phyloP scores from a whole-genome alignment of 2,797 vertebrate genomes.

The Betta splendens region DNA sequence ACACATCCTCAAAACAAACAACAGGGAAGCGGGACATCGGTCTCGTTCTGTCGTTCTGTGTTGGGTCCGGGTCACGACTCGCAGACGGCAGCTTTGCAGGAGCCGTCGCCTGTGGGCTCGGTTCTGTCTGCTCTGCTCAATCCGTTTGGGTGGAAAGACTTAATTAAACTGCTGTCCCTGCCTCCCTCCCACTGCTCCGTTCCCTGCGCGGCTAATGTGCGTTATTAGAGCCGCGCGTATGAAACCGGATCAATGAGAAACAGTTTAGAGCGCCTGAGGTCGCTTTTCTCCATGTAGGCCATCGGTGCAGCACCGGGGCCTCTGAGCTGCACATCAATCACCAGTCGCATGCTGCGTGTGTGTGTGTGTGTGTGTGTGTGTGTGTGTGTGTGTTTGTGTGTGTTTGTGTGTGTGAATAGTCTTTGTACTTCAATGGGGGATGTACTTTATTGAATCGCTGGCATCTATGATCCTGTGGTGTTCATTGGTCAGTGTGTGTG shows the following conservation, averaged over 20 bases:
- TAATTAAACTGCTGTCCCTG: slow-evolving; percentile 46
- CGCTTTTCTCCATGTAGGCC: slow-evolving; percentile 33
- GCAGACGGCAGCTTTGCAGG: slow-evolving; percentile 1
- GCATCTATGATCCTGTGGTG: slow-evolving; percentile 25
- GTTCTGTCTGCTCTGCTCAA: slow-evolving; percentile 11
- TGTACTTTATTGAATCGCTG: slow-evolving; percentile 47
- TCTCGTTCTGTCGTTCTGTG: slow-evolving; percentile 6
- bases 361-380: slow-evolving; percentile 2
- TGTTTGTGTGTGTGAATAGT: slow-evolving; percentile 40
- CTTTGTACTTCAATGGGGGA: slow-evolving; percentile 50
- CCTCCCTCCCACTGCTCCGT: slow-evolving; percentile 2
- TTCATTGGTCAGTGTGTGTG: slow-evolving; percentile 17
- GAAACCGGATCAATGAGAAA: slow-evolving; percentile 66
- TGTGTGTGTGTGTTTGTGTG: slow-evolving; percentile 3
- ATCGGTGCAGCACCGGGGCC: slow-evolving; percentile 39
- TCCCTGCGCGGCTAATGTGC: slow-evolving; percentile 12
- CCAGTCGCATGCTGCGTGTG: slow-evolving; percentile 15
- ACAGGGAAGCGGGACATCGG: slow-evolving; percentile 10
- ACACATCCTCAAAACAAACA: slow-evolving; percentile 34
- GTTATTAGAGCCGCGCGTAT: slow-evolving; percentile 41
- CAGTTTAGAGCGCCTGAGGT: slow-evolving; percentile 51
- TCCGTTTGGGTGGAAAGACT: slow-evolving; percentile 36
- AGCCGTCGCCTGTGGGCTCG: slow-evolving; percentile 37
- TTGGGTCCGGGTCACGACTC: neutral
- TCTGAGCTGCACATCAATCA: slow-evolving; percentile 46